Evolutionary conservation across 53 echinoderm and acorn worm genomes (phyloP).

Genomic region (Apostichopus leukothele): DNA sequence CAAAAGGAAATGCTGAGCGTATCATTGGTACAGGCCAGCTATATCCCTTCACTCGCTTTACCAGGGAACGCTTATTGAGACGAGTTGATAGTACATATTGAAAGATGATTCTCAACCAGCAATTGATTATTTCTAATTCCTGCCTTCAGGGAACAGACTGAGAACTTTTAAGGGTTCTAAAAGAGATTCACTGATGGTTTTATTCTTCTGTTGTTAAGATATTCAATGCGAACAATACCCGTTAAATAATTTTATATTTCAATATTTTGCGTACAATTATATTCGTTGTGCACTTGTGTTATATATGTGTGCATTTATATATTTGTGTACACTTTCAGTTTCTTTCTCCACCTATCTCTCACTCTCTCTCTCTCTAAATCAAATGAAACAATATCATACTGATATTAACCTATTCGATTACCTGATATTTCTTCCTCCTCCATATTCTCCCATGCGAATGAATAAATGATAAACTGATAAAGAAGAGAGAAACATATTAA

Average conservation of each 20-base stretch:
- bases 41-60: background rate
- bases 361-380: too few relatives aligned
- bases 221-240: background rate
- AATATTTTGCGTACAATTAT: too few relatives aligned
- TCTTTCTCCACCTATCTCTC: too few relatives aligned
- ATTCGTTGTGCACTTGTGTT: too few relatives aligned
- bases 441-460: too few relatives aligned
- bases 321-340: too few relatives aligned
- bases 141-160: background rate
- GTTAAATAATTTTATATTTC: background rate
- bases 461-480: too few relatives aligned
- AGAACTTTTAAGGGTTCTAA: background rate
- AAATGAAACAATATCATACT: too few relatives aligned
- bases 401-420: too few relatives aligned
- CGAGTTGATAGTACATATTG: background rate
- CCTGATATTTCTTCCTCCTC: too few relatives aligned
- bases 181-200: background rate
- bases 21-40: background rate
- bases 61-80: background rate
- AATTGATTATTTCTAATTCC: background rate
- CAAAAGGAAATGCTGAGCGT: background rate
- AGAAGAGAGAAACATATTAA: too few relatives aligned
- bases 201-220: background rate
- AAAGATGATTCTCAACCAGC: background rate
- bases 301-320: too few relatives aligned